A percentile compares a stretch with the other conserved stretches of the same genome.
Conservation (phyloP, 2,113 vertebrate genomes). For the Dascyllus trimaculatus region DNA sequence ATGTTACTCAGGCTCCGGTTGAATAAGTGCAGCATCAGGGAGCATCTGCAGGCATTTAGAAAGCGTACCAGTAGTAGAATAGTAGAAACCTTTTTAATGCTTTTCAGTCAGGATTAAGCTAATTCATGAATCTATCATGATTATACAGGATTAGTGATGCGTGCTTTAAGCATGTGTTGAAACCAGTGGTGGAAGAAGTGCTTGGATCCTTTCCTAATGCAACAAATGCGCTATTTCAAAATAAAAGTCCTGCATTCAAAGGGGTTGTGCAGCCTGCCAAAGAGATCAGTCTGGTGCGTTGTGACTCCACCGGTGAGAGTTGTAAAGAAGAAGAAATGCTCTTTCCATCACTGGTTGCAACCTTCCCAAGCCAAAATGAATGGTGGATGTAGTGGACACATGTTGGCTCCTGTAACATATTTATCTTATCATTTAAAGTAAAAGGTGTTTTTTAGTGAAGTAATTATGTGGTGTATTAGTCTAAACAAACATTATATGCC, state of each 20-base stretch:
- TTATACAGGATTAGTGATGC: too few relatives aligned
- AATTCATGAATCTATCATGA: background rate
- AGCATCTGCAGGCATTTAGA: slow-evolving; percentile 4
- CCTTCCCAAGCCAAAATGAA: background rate
- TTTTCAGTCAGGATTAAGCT: background rate
- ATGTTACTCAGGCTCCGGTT: slow-evolving; percentile 1
- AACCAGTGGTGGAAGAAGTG: background rate
- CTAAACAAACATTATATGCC: background rate
- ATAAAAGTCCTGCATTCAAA: too few relatives aligned
- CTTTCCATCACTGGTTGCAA: background rate
- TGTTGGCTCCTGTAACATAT: too few relatives aligned
- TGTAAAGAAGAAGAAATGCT: background rate
- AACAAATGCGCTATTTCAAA: too few relatives aligned
- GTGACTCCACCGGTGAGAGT: background rate
- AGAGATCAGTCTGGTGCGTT: too few relatives aligned
- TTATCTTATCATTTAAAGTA: too few relatives aligned
- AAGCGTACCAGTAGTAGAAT: background rate
- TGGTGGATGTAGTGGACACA: background rate
- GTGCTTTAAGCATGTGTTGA: too few relatives aligned
- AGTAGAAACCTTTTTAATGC: too few relatives aligned
- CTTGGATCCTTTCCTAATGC: too few relatives aligned
- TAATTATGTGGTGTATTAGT: background rate
- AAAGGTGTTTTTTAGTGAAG: too few relatives aligned
- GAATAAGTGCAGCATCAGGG: slow-evolving; percentile 12
- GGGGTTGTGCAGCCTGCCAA: background rate